A percentile compares a stretch with the other conserved stretches of the same genome.
Evolutionary conservation across 2,888 invertebrate genomes (phyloP).

Genomic region (Sclerodermus sp.): DNA sequence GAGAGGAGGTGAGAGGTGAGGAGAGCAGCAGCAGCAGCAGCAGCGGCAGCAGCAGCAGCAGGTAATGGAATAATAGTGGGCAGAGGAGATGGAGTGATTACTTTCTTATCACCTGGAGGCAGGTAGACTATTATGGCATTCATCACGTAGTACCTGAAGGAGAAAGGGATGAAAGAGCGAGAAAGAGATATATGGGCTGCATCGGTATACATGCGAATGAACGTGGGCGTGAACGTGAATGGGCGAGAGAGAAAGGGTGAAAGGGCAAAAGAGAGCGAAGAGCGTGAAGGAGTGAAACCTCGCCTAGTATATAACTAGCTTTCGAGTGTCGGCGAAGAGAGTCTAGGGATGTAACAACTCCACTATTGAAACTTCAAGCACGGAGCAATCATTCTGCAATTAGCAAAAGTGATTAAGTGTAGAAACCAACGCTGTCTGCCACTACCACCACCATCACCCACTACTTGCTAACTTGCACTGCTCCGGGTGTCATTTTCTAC

Average conservation of each 20-base stretch:
- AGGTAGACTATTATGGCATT: slow-evolving; percentile 40
- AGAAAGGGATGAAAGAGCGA: background rate
- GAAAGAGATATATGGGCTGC: background rate
- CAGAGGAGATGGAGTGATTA: slow-evolving; percentile 45
- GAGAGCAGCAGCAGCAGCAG: too few species aligned
- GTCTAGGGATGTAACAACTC: slow-evolving; percentile 41
- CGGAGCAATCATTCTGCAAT: slow-evolving; percentile 51
- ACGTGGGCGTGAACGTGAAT: background rate
- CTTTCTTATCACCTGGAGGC: slow-evolving; percentile 41
- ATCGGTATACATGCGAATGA: background rate
- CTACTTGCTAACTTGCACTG: background rate
- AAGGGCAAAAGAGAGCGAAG: slow-evolving; percentile 3
- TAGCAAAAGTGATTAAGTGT: slow-evolving; percentile 53
- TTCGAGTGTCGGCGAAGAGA: slow-evolving; percentile 7
- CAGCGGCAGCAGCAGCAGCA: too few species aligned
- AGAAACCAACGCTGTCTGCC: slow-evolving; percentile 24
- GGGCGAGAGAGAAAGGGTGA: background rate
- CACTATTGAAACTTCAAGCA: slow-evolving; percentile 53
- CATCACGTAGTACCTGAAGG: slow-evolving; percentile 28
- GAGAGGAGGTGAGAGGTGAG: slow-evolving; percentile 1
- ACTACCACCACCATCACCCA: slow-evolving; percentile 3
- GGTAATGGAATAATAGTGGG: slow-evolving; percentile 39
- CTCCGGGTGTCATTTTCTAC: background rate
- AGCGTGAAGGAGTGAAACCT: background rate
- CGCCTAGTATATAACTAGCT: slow-evolving; percentile 26